Evolutionary conservation across 2,888 invertebrate species (phyloP), one percentile per base, ranked within the genome.

Genomic region (Lycocerus yunnanus): DNA sequence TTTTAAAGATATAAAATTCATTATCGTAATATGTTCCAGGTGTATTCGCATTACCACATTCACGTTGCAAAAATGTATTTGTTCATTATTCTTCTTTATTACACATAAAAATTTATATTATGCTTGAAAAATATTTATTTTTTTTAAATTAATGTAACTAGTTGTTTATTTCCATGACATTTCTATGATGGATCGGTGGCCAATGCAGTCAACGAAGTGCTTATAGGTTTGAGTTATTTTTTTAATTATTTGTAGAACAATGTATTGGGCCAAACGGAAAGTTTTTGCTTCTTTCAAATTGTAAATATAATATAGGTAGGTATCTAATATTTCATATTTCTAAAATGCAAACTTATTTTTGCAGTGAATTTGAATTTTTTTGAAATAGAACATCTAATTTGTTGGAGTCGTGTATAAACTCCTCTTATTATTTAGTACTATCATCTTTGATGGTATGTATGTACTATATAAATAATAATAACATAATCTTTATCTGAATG

Each of bases 161-260:
- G 43, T 83, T 18, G 18, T 63, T 63, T 63, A 20, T 80, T 83
- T 84, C 81, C 82, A 84, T 86, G 87, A 84, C 80, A 83, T 85
- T 84, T 84, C 20, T 16, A 84, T 84, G 86, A 82, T 84, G 78
- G 79, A 73, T 72, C 74, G 75, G 70, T 78, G 73, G 72, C 77
- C 73, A 74, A 73, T 80, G 85, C 87, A 86, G 88, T 87, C 84
- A 87, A 87, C 86, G 88, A 88, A 83, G 86, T 88, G 78, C 84
- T 88, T 78, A 88, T 88, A 88, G 88, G 88, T 88, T 86, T 84
- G 86, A 82, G 83, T 79, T 78, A 82, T 80, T 84, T 81, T 82
- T 43, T n/a, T 43, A 43, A 43, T 43, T 43, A n/a, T 43, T 43
- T 13, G 43, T 43, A 43, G 43, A 43, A 43, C 43, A n/a, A 43